Evolutionary conservation across 2,888 invertebrate species (phyloP).

Genomic region (Heteropelma amictum): DNA sequence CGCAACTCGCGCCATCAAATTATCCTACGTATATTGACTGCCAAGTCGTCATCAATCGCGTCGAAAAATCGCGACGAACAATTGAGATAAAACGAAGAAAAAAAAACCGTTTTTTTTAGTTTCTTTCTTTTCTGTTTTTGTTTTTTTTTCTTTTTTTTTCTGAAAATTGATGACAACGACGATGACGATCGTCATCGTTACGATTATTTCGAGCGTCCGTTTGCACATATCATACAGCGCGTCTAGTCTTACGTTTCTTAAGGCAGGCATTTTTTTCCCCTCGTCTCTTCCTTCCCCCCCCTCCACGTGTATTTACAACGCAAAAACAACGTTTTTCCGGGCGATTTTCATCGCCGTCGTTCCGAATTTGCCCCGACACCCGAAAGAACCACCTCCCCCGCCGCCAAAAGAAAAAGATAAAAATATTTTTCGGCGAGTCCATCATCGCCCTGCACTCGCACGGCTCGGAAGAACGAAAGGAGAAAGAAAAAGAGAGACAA

Average conservation of each 20-base stretch:
- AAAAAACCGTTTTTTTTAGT: no score
- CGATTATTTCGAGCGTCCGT: not conserved
- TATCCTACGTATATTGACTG: constrained; percentile 5
- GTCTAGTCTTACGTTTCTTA: constrained; percentile 76
- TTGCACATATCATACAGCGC: constrained; percentile 58
- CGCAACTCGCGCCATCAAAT: not conserved
- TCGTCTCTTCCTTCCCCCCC: not conserved
- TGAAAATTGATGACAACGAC: not conserved
- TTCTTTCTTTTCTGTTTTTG: no score
- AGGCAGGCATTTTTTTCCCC: constrained; percentile 71
- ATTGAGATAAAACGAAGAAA: not conserved
- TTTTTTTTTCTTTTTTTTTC: no score
- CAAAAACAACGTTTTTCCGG: not conserved
- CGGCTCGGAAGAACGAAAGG: no score
- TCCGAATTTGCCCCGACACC: no score
- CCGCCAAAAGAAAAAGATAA: no score
- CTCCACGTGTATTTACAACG: not conserved
- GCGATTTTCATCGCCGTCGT: no score
- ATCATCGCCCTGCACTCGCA: no score
- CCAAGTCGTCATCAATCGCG: not conserved
- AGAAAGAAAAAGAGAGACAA: no score
- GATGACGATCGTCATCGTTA: not conserved
- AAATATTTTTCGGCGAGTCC: no score
- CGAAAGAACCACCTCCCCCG: no score
- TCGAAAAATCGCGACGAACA: not conserved